Percentiles rank a stretch among this genome's conserved stretches.
phyloP scores from a whole-genome alignment of 1,140 invertebrate species.

The Magallana angulata region DNA sequence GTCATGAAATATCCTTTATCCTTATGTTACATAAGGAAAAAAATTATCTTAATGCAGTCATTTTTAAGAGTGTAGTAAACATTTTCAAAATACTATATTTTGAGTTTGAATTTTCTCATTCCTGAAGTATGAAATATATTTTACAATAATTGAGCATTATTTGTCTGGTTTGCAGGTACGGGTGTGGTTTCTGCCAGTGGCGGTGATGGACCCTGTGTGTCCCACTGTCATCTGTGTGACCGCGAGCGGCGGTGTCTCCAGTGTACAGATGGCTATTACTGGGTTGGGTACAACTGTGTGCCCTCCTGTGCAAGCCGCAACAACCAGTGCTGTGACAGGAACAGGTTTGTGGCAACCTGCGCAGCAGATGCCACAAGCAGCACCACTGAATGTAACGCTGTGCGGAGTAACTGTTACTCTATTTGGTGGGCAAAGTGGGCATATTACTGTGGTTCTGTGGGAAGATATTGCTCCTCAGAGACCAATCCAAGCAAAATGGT shows the following conservation, averaged over 20 bases:
- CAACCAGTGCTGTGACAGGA: slow-evolving; percentile 51
- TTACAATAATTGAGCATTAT: too few species aligned
- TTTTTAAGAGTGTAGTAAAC: too few species aligned
- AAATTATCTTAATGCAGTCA: too few species aligned
- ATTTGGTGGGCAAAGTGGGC: neutral
- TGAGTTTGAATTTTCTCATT: too few species aligned
- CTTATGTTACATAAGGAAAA: too few species aligned
- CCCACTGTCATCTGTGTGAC: slow-evolving; percentile 62
- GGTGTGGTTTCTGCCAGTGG: slow-evolving; percentile 63
- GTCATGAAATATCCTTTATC: too few species aligned
- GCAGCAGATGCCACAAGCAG: slow-evolving; percentile 13
- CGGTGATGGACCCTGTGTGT: slow-evolving; percentile 63
- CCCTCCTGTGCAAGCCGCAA: slow-evolving; percentile 41
- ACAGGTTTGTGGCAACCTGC: slow-evolving; percentile 49
- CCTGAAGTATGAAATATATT: too few species aligned
- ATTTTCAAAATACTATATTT: too few species aligned
- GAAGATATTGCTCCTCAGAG: neutral
- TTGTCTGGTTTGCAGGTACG: slow-evolving; percentile 53
- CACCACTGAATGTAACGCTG: neutral
- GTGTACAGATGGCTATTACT: slow-evolving; percentile 59
- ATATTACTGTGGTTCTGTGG: neutral
- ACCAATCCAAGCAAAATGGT: neutral
- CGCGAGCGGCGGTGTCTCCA: slow-evolving; percentile 60
- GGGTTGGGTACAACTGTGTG: slow-evolving; percentile 60
- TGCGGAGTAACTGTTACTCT: neutral